A percentile compares a stretch with the other conserved stretches of the same genome.
phyloP scores from a whole-genome alignment of 2,113 vertebrate species.

The Garra rufa region DNA sequence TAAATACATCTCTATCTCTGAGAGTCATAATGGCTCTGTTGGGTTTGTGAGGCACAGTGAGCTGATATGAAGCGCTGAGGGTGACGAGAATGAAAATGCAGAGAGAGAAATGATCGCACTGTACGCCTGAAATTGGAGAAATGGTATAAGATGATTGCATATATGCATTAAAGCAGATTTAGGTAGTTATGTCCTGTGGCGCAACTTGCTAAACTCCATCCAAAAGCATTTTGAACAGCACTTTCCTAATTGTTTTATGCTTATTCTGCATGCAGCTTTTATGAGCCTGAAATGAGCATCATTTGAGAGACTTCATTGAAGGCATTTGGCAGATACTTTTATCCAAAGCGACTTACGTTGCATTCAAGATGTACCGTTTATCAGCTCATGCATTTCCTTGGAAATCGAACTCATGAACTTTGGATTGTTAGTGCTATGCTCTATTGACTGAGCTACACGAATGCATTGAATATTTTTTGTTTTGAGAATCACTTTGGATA shows the following conservation, averaged over 20 bases:
- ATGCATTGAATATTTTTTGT: not conserved
- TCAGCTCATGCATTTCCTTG: not conserved
- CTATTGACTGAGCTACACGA: not conserved
- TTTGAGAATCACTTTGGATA: too few species aligned
- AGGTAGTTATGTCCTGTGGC: not conserved
- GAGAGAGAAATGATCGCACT: not conserved
- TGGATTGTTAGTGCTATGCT: not conserved
- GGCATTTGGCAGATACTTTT: not conserved
- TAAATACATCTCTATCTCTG: not conserved
- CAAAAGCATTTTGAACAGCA: not conserved
- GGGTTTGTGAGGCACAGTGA: not conserved
- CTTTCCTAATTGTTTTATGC: not conserved
- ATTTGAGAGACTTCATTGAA: not conserved
- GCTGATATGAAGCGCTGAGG: not conserved
- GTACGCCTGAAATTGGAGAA: not conserved
- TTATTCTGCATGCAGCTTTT: not conserved
- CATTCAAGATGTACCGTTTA: not conserved
- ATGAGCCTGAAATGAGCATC: not conserved
- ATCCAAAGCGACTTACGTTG: not conserved
- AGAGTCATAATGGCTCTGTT: constrained; percentile 58
- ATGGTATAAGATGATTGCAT: not conserved
- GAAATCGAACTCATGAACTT: not conserved
- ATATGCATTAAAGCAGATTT: not conserved
- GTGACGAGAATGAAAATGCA: not conserved
- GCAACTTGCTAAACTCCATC: not conserved